Percentiles rank a stretch among this genome's conserved stretches.
phyloP scores from a whole-genome alignment of 2,888 invertebrate species.

The Sminthurides aquaticus region DNA sequence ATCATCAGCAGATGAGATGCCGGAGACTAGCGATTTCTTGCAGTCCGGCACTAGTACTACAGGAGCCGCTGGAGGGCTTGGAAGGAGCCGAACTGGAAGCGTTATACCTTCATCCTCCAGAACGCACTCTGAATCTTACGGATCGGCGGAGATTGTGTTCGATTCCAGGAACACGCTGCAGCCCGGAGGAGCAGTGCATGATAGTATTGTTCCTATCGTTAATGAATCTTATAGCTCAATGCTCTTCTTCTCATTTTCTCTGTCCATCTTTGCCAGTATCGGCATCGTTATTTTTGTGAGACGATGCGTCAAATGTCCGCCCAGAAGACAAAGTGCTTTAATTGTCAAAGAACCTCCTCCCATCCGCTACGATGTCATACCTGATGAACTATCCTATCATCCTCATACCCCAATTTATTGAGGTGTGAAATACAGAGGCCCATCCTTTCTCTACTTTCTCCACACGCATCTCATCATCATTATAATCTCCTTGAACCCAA shows the following conservation, averaged over 20 bases:
- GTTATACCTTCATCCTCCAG: neutral
- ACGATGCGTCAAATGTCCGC: constrained; percentile 46
- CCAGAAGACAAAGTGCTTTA: constrained; percentile 44
- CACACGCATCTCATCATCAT: no score
- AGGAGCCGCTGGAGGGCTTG: neutral
- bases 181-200: constrained; percentile 15
- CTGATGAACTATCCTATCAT: constrained; percentile 44
- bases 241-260: constrained; percentile 46
- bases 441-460: no score
- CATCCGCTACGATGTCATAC: constrained; percentile 45
- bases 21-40: neutral
- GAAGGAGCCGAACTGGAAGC: constrained; percentile 8
- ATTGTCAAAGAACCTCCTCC: constrained; percentile 44
- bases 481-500: no score
- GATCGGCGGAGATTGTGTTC: constrained; percentile 31
- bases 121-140: constrained; percentile 28
- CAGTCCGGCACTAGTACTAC: neutral
- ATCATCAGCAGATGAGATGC: neutral
- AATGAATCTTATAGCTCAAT: constrained; percentile 43
- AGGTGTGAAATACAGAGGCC: no score
- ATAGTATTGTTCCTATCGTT: constrained; percentile 9
- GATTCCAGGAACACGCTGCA: constrained; percentile 31
- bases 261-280: constrained; percentile 46
- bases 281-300: constrained; percentile 45
- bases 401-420: constrained; percentile 24